Evolutionary conservation across 2,888 invertebrate genomes (phyloP), one percentile per base, ranked within the genome.

Genomic region (Elmis aenea): DNA sequence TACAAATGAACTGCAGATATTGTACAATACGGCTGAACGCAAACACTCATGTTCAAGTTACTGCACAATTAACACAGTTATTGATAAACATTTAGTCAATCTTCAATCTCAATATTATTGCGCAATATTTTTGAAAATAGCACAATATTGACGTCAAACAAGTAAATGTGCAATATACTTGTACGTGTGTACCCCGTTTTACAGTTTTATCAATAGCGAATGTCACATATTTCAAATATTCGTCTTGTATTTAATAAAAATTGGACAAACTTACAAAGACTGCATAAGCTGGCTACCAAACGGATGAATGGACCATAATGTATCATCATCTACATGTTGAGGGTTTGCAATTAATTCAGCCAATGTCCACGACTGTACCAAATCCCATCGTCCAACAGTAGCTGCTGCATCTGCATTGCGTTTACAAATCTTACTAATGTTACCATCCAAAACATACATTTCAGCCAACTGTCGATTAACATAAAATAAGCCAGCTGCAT

Each of bases 321-420:
- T 76, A 43, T 79, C 79, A 55, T 82, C 79, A 53, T 85, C 82
- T 3, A 53, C 51, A 34, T 59, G 57, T 27, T 61, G 55, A 2
- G 62, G 56, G 26, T 56, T 53, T 15, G 79, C 78, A 15, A 86
- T 80, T 32, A 88, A 70, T 47, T 84, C 83, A 1, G 89, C 86
- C 49, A 93, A 69, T 15, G 80, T 79, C 94, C 94, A 94, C 23
- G 91, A 85, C 65, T 91, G 89, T 9, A 87, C 81, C 38, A 93
- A 68, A 65, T 94, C 94, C 33, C 77, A 73, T 30, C 92, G 79
- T 0, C 87, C 87, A 6, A 73, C 73, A 3, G 77, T 76, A 6
- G 85, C 81, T 3, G 91, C 89, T 2, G 83, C 75, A 50, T 77
- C 77, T 1, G 86, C 83, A 68, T 95, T 95, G 50, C 76, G 79